These are phyloP conservation scores for Mythimna vitellina DNA, from an alignment of 2,888 invertebrate species.

Conservation along the genomic window DNA sequence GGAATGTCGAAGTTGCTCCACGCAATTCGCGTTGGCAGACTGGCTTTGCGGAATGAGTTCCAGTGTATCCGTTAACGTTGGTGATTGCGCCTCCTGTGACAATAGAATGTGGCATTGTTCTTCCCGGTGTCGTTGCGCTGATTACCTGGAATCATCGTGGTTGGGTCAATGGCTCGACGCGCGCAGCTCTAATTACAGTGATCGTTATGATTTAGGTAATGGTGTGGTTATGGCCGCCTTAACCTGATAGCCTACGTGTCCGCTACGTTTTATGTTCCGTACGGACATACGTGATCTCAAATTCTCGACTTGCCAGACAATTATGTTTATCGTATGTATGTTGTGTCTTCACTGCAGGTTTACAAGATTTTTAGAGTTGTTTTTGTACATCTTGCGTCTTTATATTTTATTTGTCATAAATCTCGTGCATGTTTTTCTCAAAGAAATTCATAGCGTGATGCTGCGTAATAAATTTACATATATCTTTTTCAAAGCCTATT, in stretches of 20 bases:
- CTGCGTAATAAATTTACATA: constrained; percentile 44
- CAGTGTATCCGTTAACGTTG: constrained; percentile 57
- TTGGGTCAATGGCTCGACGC: constrained; percentile 64
- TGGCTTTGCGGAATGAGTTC: constrained; percentile 56
- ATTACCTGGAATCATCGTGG: constrained; percentile 65
- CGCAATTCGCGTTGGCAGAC: constrained; percentile 53
- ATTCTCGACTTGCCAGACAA: constrained; percentile 41
- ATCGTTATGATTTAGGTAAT: constrained; percentile 76
- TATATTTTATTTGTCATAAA: constrained; percentile 1
- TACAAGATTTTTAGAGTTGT: background rate
- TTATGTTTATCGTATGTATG: constrained; percentile 27
- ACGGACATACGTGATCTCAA: constrained; percentile 49
- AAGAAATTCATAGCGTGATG: background rate
- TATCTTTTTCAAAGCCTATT: constrained; percentile 36
- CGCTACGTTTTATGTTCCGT: constrained; percentile 66
- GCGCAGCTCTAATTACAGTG: constrained; percentile 69
- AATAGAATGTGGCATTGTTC: constrained; percentile 73
- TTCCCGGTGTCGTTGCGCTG: constrained; percentile 64
- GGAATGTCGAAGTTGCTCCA: constrained; percentile 48
- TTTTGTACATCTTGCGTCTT: background rate
- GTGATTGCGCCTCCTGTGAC: constrained; percentile 64
- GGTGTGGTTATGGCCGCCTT: constrained; percentile 57
- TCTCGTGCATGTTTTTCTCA: constrained; percentile 10
- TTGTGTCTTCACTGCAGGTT: constrained; percentile 16
- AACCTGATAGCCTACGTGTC: constrained; percentile 51